Percentiles rank a stretch among this genome's conserved stretches.
These are phyloP conservation scores for Epinephelus moara DNA, from an alignment of 2,113 vertebrate genomes.

Conservation along the genomic window DNA sequence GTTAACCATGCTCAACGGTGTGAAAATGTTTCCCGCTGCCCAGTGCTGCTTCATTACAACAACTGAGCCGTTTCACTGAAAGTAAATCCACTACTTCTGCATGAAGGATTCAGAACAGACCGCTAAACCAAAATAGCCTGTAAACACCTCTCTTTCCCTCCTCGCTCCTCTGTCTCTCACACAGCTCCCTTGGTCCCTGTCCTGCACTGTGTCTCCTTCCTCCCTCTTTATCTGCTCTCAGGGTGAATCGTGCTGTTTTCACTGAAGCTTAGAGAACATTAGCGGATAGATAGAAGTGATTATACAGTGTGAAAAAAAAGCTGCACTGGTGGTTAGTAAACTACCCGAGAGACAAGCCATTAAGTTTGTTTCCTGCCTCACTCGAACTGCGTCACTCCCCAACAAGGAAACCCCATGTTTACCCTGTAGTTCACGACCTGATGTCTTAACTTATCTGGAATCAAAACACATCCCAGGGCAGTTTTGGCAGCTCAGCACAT, in stretches of 20 bases:
- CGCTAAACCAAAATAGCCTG: slow-evolving; percentile 49
- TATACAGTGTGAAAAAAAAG: slow-evolving; percentile 38
- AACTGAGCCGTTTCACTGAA: slow-evolving; percentile 17
- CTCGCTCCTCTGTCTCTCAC: slow-evolving; percentile 3
- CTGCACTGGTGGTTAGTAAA: slow-evolving; percentile 6
- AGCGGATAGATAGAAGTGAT: background rate
- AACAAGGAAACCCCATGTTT: slow-evolving; percentile 75
- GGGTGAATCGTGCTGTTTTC: background rate
- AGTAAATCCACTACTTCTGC: slow-evolving; percentile 62
- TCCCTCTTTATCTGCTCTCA: background rate
- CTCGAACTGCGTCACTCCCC: slow-evolving; percentile 57
- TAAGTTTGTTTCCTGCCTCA: slow-evolving; percentile 55
- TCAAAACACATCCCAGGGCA: slow-evolving; percentile 38
- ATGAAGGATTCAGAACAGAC: slow-evolving; percentile 55
- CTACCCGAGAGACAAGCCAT: slow-evolving; percentile 19
- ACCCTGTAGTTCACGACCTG: slow-evolving; percentile 28
- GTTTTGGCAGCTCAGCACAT: slow-evolving; percentile 16
- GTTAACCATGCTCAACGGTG: slow-evolving; percentile 13
- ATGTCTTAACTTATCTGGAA: slow-evolving; percentile 44
- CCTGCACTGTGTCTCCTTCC: background rate
- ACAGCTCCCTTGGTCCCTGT: too few species aligned
- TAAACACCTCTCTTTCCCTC: slow-evolving; percentile 50
- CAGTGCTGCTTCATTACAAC: slow-evolving; percentile 45
- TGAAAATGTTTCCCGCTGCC: slow-evolving; percentile 17
- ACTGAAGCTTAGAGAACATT: background rate